phyloP scores from a whole-genome alignment of 1,140 invertebrate species.

The Heliothis subflexa region DNA sequence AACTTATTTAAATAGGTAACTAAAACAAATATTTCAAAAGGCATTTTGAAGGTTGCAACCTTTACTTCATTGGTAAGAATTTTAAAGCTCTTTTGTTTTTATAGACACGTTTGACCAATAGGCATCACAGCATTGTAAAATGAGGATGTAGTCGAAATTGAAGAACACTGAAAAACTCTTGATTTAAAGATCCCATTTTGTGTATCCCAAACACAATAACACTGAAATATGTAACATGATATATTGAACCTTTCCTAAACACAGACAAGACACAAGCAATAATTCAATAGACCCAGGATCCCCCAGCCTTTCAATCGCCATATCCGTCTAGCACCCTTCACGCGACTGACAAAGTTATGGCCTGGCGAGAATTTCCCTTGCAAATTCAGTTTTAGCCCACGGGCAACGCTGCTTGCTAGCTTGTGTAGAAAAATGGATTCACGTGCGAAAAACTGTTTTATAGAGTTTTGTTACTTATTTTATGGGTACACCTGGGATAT shows the following conservation, averaged over 20 bases:
- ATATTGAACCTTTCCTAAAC: not conserved
- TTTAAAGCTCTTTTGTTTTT: too few species aligned
- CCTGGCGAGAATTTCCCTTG: slow-evolving; percentile 33
- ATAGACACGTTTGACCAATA: too few species aligned
- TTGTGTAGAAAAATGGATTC: slow-evolving; percentile 1
- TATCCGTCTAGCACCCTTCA: not conserved
- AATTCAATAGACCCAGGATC: not conserved
- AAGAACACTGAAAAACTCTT: too few species aligned
- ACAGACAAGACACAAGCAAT: not conserved
- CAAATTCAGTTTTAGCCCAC: slow-evolving; percentile 42
- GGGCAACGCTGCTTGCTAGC: not conserved
- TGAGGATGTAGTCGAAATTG: too few species aligned
- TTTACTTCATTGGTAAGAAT: too few species aligned
- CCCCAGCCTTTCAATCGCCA: not conserved
- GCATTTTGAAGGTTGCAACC: too few species aligned
- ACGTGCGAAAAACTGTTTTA: slow-evolving; percentile 3
- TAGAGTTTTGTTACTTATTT: slow-evolving; percentile 20
- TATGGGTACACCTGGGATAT: not conserved
- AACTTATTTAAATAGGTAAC: too few species aligned
- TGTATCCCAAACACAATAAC: too few species aligned
- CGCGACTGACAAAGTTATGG: slow-evolving; percentile 23
- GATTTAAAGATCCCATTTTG: too few species aligned
- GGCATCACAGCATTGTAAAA: too few species aligned
- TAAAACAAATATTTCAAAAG: too few species aligned
- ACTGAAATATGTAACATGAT: not conserved